phyloP scores from a whole-genome alignment of 1,140 invertebrate genomes.

The Episyrphus balteatus region DNA sequence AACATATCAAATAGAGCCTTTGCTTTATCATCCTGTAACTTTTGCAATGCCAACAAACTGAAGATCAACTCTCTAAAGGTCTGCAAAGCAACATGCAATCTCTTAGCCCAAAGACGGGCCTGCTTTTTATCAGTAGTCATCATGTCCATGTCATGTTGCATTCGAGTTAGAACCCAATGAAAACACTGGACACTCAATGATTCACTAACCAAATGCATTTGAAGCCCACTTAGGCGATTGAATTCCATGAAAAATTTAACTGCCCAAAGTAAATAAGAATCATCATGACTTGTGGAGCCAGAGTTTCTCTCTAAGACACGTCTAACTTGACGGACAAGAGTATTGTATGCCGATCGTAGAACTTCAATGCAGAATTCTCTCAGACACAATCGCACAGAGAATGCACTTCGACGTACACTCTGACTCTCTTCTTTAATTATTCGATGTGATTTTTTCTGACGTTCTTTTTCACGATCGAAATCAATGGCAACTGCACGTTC shows the following conservation, averaged over 20 bases:
- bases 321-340: constrained; percentile 34
- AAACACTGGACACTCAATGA: constrained; percentile 82
- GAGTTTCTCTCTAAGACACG: constrained; percentile 34
- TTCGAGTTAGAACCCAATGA: constrained; percentile 85
- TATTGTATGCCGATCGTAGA: constrained; percentile 81
- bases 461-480: constrained; percentile 65
- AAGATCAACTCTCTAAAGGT: constrained; percentile 30
- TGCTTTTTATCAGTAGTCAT: constrained; percentile 79
- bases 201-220: constrained; percentile 81
- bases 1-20: constrained; percentile 69
- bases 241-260: constrained; percentile 97
- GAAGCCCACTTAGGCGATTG: constrained; percentile 72
- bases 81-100: constrained; percentile 68
- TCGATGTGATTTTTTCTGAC: constrained; percentile 36
- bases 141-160: constrained; percentile 83
- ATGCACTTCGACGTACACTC: constrained; percentile 57
- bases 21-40: constrained; percentile 52
- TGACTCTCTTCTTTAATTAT: constrained; percentile 45
- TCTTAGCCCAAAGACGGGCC: constrained; percentile 64
- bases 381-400: constrained; percentile 72
- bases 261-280: constrained; percentile 89
- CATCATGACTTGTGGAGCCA: constrained; percentile 55
- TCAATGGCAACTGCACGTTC: constrained; percentile 60
- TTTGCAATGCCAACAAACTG: constrained; percentile 59
- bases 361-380: constrained; percentile 93